phyloP scores from a whole-genome alignment of 2,113 vertebrate genomes.

The Dryoscopus gambensis region DNA sequence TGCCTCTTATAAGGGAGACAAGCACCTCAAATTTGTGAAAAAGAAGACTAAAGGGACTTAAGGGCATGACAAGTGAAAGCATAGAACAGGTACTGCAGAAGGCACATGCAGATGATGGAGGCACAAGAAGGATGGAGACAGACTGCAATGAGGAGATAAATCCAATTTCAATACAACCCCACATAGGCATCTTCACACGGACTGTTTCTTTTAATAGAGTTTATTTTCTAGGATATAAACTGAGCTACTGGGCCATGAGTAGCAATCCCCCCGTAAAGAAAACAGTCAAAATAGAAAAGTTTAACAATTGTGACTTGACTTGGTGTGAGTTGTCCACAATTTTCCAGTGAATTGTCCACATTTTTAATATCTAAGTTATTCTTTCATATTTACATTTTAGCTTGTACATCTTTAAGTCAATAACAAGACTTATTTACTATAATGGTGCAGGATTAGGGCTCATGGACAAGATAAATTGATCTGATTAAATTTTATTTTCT shows the following conservation, averaged over 20 bases:
- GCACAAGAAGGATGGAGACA: background rate
- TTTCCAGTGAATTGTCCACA: background rate
- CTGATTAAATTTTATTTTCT: constrained; percentile 9
- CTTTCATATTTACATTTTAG: background rate
- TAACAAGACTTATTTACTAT: background rate
- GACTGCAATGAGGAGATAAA: background rate
- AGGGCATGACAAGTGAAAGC: background rate
- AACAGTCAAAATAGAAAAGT: background rate
- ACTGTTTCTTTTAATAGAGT: background rate
- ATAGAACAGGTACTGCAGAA: background rate
- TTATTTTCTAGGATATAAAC: background rate
- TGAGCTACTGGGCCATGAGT: background rate
- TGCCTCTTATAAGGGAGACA: background rate
- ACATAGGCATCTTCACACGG: background rate
- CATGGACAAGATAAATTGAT: background rate
- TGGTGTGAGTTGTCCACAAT: background rate
- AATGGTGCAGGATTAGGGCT: background rate
- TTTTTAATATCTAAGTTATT: background rate
- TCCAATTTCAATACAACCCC: background rate
- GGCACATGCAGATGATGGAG: background rate
- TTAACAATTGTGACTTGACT: background rate
- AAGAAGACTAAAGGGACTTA: background rate
- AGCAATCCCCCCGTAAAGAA: background rate
- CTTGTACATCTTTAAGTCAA: background rate
- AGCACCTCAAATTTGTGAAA: background rate